Conservation (phyloP, 1,140 invertebrate genomes). For the Colletes gigas region DNA sequence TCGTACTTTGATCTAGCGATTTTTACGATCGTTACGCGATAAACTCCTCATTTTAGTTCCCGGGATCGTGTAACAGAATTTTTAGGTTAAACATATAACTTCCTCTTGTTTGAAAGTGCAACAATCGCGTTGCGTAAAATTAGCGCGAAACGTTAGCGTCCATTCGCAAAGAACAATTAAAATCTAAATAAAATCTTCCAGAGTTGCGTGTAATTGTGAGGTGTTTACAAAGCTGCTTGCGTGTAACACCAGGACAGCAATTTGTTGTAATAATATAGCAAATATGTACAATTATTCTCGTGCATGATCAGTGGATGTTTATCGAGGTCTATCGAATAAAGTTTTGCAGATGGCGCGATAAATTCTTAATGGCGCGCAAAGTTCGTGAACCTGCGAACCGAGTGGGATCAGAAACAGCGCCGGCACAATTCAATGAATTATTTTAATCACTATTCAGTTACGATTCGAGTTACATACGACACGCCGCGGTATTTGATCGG, state of each 20-base stretch:
- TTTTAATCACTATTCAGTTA: constrained; percentile 55
- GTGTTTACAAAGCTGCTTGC: too few species aligned
- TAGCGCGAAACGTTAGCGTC: too few species aligned
- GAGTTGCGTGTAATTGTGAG: too few species aligned
- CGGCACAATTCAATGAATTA: constrained; percentile 45
- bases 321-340: too few species aligned
- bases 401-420: constrained; percentile 30
- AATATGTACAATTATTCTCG: too few species aligned
- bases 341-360: not conserved
- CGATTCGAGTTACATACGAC: constrained; percentile 44
- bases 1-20: constrained; percentile 19
- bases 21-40: constrained; percentile 7
- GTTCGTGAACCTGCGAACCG: not conserved
- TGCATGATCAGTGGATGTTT: too few species aligned
- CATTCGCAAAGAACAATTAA: too few species aligned
- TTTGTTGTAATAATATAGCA: too few species aligned
- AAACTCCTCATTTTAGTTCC: not conserved
- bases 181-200: too few species aligned
- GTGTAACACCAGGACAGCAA: too few species aligned
- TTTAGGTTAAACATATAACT: not conserved
- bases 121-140: not conserved
- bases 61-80: not conserved
- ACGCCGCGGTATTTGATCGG: constrained; percentile 46
- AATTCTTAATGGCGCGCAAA: not conserved
- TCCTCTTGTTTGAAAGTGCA: not conserved